Evolutionary conservation across 2,113 vertebrate species (phyloP).

Genomic region (Entomyzon cyanotis): DNA sequence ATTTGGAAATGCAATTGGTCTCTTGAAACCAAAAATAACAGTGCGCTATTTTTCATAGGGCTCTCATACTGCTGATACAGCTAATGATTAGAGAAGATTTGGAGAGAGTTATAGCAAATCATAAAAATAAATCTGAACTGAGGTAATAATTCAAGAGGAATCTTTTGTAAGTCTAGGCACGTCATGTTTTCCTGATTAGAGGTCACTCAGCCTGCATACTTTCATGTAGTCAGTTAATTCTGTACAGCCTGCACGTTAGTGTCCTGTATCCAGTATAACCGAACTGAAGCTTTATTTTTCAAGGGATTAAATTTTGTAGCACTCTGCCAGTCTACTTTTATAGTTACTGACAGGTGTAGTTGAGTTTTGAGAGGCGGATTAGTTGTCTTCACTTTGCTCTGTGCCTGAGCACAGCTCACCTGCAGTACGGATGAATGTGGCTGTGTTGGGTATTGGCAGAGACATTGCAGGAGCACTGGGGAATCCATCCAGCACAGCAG

Average conservation of each 20-base stretch:
- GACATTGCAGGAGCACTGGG: background rate
- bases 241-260: background rate
- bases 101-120: slow-evolving; percentile 38
- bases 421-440: background rate
- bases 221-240: background rate
- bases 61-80: slow-evolving; percentile 44
- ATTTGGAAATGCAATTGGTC: slow-evolving; percentile 55
- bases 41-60: background rate
- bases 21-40: slow-evolving; percentile 66
- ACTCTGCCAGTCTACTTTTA: background rate
- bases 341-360: background rate
- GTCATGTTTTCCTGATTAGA: slow-evolving; percentile 13
- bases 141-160: slow-evolving; percentile 40
- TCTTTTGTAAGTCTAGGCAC: background rate
- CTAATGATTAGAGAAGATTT: slow-evolving; percentile 53
- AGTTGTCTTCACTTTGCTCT: background rate
- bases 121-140: slow-evolving; percentile 44
- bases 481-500: background rate
- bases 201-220: background rate
- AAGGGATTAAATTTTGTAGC: background rate
- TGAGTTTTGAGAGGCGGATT: background rate
- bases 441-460: background rate
- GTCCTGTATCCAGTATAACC: background rate
- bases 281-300: background rate
- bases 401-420: background rate